phyloP scores from a whole-genome alignment of 2,797 vertebrate species.

The Eulemur coronatus region DNA sequence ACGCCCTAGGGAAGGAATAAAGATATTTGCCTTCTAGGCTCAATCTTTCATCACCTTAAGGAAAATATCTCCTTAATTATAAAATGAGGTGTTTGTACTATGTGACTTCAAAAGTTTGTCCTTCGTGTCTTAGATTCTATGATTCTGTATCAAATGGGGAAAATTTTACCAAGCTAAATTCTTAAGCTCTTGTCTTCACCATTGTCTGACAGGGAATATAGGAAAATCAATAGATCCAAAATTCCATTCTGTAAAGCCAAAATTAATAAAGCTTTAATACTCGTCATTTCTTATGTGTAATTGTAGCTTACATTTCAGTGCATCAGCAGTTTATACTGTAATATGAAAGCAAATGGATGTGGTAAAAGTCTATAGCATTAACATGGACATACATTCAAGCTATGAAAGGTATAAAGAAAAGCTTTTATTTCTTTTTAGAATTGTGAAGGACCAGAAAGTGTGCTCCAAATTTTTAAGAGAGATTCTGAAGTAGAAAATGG shows the following conservation, averaged over 20 bases:
- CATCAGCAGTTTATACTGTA: conserved; percentile 59
- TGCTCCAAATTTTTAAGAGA: neutral
- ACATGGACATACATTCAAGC: neutral
- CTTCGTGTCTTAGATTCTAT: neutral
- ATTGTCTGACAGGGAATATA: neutral
- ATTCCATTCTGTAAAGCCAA: neutral
- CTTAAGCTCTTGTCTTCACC: neutral
- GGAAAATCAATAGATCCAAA: conserved; percentile 13
- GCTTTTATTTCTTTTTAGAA: conserved; percentile 15
- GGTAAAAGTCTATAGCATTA: neutral
- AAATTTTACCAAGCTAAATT: neutral
- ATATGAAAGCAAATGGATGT: conserved; percentile 38
- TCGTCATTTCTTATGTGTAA: neutral
- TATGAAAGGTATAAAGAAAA: conserved; percentile 49
- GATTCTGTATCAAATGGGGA: neutral
- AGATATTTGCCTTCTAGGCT: neutral
- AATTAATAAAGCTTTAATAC: neutral
- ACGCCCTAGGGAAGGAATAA: neutral
- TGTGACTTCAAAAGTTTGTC: neutral
- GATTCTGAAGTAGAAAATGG: neutral
- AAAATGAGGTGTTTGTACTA: neutral
- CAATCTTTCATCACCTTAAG: neutral
- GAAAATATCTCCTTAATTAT: neutral
- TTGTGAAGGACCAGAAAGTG: conserved; percentile 5
- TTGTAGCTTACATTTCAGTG: conserved; percentile 62